Evolutionary conservation across 2,113 vertebrate genomes (phyloP).

Genomic region (Galeopterus variegatus): DNA sequence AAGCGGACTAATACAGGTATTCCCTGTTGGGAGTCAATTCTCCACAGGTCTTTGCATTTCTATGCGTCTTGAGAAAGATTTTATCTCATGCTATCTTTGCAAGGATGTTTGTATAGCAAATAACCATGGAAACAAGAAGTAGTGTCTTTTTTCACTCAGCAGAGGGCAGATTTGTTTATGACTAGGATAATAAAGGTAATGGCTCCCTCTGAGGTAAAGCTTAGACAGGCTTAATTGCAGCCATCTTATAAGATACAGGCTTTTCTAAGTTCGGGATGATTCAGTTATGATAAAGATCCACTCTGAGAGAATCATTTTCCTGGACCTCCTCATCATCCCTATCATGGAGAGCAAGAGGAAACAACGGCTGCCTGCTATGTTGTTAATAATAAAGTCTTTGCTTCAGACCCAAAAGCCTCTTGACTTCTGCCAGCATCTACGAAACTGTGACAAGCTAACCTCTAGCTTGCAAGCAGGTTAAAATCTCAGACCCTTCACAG

Average conservation of each 20-base stretch:
- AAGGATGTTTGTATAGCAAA: background rate
- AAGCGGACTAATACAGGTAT: too few relatives aligned
- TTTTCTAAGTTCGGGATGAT: background rate
- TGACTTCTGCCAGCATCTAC: background rate
- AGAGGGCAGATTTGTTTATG: background rate
- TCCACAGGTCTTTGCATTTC: background rate
- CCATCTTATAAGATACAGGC: background rate
- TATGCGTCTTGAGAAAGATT: background rate
- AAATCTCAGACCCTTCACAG: background rate
- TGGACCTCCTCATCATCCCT: background rate
- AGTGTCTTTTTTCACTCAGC: background rate
- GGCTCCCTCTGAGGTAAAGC: background rate
- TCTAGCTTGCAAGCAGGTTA: background rate
- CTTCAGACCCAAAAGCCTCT: background rate
- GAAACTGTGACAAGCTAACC: slow-evolving; percentile 9
- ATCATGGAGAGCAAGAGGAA: background rate
- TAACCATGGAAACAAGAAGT: background rate
- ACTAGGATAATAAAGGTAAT: background rate
- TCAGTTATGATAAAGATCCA: background rate
- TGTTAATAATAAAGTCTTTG: background rate
- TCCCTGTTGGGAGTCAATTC: background rate
- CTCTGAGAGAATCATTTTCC: background rate
- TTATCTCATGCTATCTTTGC: background rate
- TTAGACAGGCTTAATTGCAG: background rate
- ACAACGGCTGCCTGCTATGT: background rate